A percentile compares a stretch with the other conserved stretches of the same genome.
These are phyloP conservation scores for Macrostomum lignano DNA, from an alignment of 1,140 invertebrate genomes.

Conservation along the genomic window DNA sequence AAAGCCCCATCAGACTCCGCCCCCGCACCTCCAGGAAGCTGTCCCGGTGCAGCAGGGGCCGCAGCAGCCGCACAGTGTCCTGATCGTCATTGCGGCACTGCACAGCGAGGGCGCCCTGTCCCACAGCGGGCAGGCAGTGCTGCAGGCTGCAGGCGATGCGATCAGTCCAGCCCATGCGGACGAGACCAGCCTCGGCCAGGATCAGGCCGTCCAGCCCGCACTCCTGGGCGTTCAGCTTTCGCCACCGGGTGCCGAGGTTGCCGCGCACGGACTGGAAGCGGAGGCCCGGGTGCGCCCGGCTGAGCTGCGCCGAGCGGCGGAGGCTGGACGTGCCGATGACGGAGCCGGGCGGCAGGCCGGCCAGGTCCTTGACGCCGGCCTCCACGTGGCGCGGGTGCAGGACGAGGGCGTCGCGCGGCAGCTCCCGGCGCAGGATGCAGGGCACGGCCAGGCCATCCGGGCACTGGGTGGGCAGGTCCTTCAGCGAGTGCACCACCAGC, in stretches of 20 bases:
- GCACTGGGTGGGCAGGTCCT: slow-evolving; percentile 65
- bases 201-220: slow-evolving; percentile 48
- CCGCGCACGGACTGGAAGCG: slow-evolving; percentile 44
- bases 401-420: slow-evolving; percentile 62
- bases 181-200: slow-evolving; percentile 57
- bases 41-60: not conserved
- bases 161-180: slow-evolving; percentile 53
- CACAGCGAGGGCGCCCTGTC: slow-evolving; percentile 71
- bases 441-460: slow-evolving; percentile 61
- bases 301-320: slow-evolving; percentile 54
- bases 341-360: slow-evolving; percentile 40
- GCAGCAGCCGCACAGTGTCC: slow-evolving; percentile 1
- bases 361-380: slow-evolving; percentile 15
- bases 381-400: slow-evolving; percentile 41
- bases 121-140: slow-evolving; percentile 63
- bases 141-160: slow-evolving; percentile 40
- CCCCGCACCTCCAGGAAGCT: too few relatives aligned
- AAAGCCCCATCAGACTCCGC: too few relatives aligned
- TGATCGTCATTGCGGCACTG: slow-evolving; percentile 50
- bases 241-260: slow-evolving; percentile 35
- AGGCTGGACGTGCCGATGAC: slow-evolving; percentile 56
- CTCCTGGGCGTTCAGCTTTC: slow-evolving; percentile 44
- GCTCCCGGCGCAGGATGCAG: slow-evolving; percentile 55
- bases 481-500: slow-evolving; percentile 80
- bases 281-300: slow-evolving; percentile 46